Evolutionary conservation across 2,888 invertebrate genomes (phyloP).

Genomic region (Eristalis tenax): DNA sequence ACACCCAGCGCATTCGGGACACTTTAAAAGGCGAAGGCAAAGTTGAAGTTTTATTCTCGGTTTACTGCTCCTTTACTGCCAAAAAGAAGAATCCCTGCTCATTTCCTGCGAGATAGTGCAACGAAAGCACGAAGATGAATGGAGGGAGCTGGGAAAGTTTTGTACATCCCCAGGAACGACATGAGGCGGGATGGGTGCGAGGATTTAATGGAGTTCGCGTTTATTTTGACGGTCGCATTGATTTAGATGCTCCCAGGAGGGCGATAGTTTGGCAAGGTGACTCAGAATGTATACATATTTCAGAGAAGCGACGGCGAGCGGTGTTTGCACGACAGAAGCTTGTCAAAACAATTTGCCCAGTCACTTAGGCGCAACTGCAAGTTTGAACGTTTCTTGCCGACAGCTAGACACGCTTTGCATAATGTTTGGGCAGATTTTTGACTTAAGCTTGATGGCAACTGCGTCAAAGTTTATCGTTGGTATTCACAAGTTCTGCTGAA

Average conservation of each 20-base stretch:
- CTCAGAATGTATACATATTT: not conserved
- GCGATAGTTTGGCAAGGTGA: not conserved
- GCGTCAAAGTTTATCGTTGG: no score
- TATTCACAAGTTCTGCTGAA: no score
- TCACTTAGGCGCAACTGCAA: not conserved
- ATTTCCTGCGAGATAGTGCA: slow-evolving; percentile 57
- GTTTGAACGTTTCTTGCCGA: not conserved
- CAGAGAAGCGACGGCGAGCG: not conserved
- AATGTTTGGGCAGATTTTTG: not conserved
- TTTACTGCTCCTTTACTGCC: slow-evolving; percentile 41
- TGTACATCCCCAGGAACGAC: not conserved
- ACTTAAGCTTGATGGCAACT: no score
- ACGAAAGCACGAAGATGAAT: slow-evolving; percentile 33
- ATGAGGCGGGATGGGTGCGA: not conserved
- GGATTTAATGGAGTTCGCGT: slow-evolving; percentile 34
- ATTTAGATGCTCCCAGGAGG: slow-evolving; percentile 14
- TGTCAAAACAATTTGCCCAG: slow-evolving; percentile 47
- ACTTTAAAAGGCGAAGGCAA: slow-evolving; percentile 51
- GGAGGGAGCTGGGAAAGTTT: slow-evolving; percentile 49
- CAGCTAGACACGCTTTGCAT: not conserved
- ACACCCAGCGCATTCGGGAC: slow-evolving; percentile 8
- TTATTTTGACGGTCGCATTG: slow-evolving; percentile 30
- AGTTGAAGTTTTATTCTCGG: slow-evolving; percentile 47
- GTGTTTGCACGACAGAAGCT: slow-evolving; percentile 10
- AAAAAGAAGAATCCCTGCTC: slow-evolving; percentile 31